phyloP scores from a whole-genome alignment of 2,888 invertebrate species.

The Agonopterix alstromeriana region DNA sequence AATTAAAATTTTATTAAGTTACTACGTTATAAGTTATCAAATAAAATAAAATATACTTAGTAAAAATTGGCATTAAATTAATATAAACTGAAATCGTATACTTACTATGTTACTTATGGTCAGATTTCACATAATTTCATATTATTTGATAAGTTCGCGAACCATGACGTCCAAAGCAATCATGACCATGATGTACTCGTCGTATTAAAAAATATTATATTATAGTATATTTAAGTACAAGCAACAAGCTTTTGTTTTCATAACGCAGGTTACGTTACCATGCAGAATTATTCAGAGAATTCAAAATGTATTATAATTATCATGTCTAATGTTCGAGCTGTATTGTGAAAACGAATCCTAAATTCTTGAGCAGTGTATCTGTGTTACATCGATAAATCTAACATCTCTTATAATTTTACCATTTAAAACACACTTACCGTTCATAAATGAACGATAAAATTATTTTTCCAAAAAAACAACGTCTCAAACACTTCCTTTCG shows the following conservation, averaged over 20 bases:
- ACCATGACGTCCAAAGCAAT: constrained; percentile 14
- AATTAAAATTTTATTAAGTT: neutral
- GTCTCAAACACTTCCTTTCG: too few species aligned
- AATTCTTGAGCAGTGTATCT: constrained; percentile 10
- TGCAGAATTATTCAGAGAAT: neutral
- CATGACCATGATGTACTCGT: constrained; percentile 7
- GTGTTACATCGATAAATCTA: constrained; percentile 9
- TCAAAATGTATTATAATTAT: neutral
- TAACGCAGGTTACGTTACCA: neutral
- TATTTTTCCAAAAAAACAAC: too few species aligned
- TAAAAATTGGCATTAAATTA: neutral
- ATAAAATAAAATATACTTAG: neutral
- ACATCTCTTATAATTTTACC: too few species aligned
- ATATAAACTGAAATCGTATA: neutral
- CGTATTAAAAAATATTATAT: neutral
- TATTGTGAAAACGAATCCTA: constrained; percentile 6
- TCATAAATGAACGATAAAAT: too few species aligned
- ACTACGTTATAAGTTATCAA: neutral
- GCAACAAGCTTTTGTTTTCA: neutral
- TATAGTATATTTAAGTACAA: neutral
- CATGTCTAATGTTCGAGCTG: neutral
- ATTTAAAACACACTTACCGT: too few species aligned
- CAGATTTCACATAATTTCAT: neutral
- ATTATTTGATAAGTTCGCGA: constrained; percentile 8
- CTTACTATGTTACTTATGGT: neutral